Base-by-base conservation (phyloP, 2,113 vertebrate species). In the Nerophis lumbriciformis region DNA sequence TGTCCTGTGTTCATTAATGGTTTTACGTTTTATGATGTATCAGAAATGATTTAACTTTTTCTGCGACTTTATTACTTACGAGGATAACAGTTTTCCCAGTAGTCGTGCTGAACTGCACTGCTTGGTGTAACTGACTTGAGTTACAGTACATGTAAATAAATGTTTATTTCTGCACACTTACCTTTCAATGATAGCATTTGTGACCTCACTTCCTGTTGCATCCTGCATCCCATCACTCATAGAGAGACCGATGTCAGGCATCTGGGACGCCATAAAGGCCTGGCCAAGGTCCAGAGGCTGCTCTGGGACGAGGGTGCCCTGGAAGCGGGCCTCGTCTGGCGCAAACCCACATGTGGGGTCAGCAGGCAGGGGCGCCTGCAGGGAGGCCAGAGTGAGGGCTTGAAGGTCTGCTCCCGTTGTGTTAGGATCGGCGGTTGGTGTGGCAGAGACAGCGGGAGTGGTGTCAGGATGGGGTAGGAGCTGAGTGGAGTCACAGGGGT, bases 401-500 rank as follows among this genome's bases (percentile, higher is more conserved):
- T 86, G 87, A 71, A 87, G 77, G 66, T 83, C 67, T 48, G 55
- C 55, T 57, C 55, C 55, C 6, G 39, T 57, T 3, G 75, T 8
- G 54, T 66, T 44, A 28, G 59, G 44, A 15, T 49, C 15, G 39
- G 76, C 12, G 42, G 10, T 45, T 45, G 42, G 11, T 11, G 42
- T 48, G 42, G 38, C 16, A 58, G 66, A 48, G 42, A 47, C 28
- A 21, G 72, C 36, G n/a, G 67, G 36, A 66, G 2, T 45, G 42
- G 42, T 45, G 42, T 45, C 42, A 45, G 42, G 58, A 71, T 79
- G 83, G 0, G 59, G 48, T 61, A 88, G 59, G 16, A 79, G 69
- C 66, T 90, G 84, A 1, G 84, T 72, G 11, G 89, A 82, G 71
- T 89, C 85, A 44, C 88, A 87, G 6, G 87, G 86, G 62, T 90